Evolutionary conservation across 2,888 invertebrate genomes (phyloP).

Genomic region (Hydroisotoma schaefferi): DNA sequence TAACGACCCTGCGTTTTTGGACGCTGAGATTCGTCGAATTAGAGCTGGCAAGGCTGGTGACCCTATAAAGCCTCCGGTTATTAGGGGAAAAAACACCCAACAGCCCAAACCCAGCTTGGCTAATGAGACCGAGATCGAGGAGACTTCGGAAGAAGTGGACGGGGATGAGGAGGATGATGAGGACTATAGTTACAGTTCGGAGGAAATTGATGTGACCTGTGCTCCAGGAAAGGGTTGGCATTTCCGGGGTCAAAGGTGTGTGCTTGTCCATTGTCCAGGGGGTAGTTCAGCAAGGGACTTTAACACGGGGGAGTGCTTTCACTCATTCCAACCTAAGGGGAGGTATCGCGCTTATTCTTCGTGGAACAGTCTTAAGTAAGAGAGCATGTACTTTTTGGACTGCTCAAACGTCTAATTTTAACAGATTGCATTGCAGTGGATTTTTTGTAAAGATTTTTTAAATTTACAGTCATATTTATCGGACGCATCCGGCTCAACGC

Average conservation of each 20-base stretch:
- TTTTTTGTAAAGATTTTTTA: too few species aligned
- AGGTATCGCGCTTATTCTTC: background rate
- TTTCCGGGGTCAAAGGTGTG: constrained; percentile 28
- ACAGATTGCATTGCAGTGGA: too few species aligned
- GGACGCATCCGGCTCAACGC: constrained; percentile 7
- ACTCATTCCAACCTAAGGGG: constrained; percentile 13
- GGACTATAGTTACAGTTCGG: constrained; percentile 14
- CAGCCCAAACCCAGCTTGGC: too few species aligned
- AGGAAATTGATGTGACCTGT: constrained; percentile 32
- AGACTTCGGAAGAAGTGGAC: background rate
- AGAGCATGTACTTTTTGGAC: too few species aligned
- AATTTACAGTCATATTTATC: constrained; percentile 5
- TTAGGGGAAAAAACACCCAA: background rate
- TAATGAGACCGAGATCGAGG: background rate
- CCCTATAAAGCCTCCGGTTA: background rate
- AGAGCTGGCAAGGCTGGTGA: constrained; percentile 22
- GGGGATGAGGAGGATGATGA: constrained; percentile 1
- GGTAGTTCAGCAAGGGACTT: constrained; percentile 33
- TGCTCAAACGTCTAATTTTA: background rate
- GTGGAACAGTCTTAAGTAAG: constrained; percentile 10
- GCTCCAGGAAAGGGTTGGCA: constrained; percentile 26
- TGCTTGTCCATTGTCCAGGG: constrained; percentile 27
- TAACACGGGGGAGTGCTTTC: constrained; percentile 34
- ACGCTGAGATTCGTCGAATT: constrained; percentile 31
- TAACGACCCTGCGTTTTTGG: constrained; percentile 31